Percentiles rank a stretch among this genome's conserved stretches.
phyloP scores from a whole-genome alignment of 2,888 invertebrate genomes.

The Microctonus hyperodae region DNA sequence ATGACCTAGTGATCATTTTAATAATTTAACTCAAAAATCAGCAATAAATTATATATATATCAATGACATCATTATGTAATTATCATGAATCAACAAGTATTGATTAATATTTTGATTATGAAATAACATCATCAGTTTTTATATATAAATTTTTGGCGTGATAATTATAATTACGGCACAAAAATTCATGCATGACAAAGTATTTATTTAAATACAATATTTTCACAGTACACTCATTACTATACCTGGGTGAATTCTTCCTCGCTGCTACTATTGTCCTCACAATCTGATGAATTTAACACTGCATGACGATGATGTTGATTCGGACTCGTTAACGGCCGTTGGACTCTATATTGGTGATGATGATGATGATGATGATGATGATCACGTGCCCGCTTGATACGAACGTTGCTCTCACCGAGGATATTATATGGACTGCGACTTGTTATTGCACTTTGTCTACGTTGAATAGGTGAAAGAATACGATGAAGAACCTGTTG shows the following conservation, averaged over 20 bases:
- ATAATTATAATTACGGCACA: not conserved
- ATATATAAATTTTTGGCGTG: not conserved
- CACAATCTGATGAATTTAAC: slow-evolving; percentile 61
- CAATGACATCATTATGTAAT: not conserved
- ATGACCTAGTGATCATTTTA: not conserved
- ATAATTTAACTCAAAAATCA: not conserved
- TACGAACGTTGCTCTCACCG: slow-evolving; percentile 51
- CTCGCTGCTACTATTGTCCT: slow-evolving; percentile 63
- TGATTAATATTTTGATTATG: not conserved
- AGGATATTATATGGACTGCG: slow-evolving; percentile 55
- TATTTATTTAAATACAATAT: too few relatives aligned
- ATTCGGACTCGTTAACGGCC: slow-evolving; percentile 50
- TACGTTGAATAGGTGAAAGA: slow-evolving; percentile 51
- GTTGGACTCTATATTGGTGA: slow-evolving; percentile 16
- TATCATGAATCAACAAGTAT: not conserved
- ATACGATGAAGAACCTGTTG: slow-evolving; percentile 56
- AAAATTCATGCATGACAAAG: not conserved
- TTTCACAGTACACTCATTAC: too few relatives aligned
- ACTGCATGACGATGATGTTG: slow-evolving; percentile 51
- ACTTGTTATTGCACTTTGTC: slow-evolving; percentile 48
- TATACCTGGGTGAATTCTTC: slow-evolving; percentile 60
- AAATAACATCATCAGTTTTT: not conserved
- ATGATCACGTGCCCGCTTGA: slow-evolving; percentile 52
- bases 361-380: slow-evolving; percentile 39
- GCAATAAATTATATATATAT: not conserved